phyloP scores from a whole-genome alignment of 2,797 vertebrate genomes.

The Anabas testudineus region DNA sequence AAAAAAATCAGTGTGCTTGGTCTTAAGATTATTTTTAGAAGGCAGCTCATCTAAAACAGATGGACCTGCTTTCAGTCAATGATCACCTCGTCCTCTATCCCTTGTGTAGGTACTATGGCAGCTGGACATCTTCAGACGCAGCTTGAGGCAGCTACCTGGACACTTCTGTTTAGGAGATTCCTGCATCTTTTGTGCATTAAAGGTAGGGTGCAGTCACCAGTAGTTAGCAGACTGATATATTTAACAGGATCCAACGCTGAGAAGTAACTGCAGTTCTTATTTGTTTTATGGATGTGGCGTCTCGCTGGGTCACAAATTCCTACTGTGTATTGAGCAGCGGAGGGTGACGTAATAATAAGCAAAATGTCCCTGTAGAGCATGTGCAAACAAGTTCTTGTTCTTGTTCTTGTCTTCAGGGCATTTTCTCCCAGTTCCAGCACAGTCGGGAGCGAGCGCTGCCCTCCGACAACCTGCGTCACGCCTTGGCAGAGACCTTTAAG shows the following conservation, averaged over 20 bases:
- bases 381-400: slow-evolving; percentile 31
- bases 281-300: not conserved
- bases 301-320: slow-evolving; percentile 8
- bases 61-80: not conserved
- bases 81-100: slow-evolving; percentile 1
- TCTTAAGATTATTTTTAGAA: slow-evolving; percentile 9
- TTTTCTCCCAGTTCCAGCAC: slow-evolving; percentile 98
- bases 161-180: slow-evolving; percentile 96
- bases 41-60: not conserved
- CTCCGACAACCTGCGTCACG: slow-evolving; percentile 95
- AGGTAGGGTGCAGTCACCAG: slow-evolving; percentile 82
- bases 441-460: slow-evolving; percentile 95
- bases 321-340: slow-evolving; percentile 10
- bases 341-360: slow-evolving; percentile 30
- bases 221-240: not conserved
- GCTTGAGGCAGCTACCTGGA: slow-evolving; percentile 93
- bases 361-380: slow-evolving; percentile 21
- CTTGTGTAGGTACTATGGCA: slow-evolving; percentile 94
- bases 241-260: not conserved
- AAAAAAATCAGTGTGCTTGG: not conserved
- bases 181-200: slow-evolving; percentile 98
- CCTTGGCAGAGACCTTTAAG: slow-evolving; percentile 98
- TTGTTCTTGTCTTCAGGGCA: slow-evolving; percentile 83
- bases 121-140: slow-evolving; percentile 96
- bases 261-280: not conserved